These are phyloP conservation scores for Orycteropus afer DNA, from an alignment of 2,113 vertebrate genomes.

Conservation along the genomic window DNA sequence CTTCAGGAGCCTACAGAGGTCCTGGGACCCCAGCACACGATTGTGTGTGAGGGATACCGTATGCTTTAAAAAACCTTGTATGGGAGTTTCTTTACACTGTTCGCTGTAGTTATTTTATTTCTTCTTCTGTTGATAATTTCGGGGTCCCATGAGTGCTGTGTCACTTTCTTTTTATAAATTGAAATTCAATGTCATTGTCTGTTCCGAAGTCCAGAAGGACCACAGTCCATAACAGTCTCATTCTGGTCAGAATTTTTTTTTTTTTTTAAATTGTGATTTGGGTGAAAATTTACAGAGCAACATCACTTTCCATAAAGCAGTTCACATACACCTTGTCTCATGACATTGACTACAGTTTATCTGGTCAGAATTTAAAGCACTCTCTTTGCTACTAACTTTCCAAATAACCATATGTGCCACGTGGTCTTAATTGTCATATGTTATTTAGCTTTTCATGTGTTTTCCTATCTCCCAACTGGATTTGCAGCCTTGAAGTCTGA, in stretches of 20 bases:
- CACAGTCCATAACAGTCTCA: background rate
- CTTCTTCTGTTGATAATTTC: slow-evolving; percentile 33
- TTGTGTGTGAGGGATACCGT: background rate
- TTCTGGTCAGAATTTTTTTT: too few relatives aligned
- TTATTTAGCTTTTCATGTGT: slow-evolving; percentile 30
- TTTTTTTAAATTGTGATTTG: too few relatives aligned
- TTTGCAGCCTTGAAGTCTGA: background rate
- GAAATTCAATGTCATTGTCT: background rate
- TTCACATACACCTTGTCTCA: too few relatives aligned
- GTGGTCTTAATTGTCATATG: slow-evolving; percentile 21
- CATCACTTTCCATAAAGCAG: too few relatives aligned
- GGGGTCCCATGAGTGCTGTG: slow-evolving; percentile 54
- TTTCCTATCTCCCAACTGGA: background rate
- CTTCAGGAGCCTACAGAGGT: background rate
- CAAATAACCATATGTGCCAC: slow-evolving; percentile 9
- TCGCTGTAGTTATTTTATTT: background rate
- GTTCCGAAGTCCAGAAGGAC: background rate
- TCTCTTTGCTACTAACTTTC: slow-evolving; percentile 4
- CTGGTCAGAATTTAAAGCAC: slow-evolving; percentile 19
- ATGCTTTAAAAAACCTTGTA: background rate
- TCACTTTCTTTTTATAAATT: slow-evolving; percentile 52
- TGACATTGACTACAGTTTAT: too few relatives aligned
- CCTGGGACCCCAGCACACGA: background rate
- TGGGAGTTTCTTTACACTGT: background rate
- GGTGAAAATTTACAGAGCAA: too few relatives aligned